These are phyloP conservation scores for Silurus glanis DNA, from an alignment of 2,113 vertebrate genomes.

Conservation along the genomic window DNA sequence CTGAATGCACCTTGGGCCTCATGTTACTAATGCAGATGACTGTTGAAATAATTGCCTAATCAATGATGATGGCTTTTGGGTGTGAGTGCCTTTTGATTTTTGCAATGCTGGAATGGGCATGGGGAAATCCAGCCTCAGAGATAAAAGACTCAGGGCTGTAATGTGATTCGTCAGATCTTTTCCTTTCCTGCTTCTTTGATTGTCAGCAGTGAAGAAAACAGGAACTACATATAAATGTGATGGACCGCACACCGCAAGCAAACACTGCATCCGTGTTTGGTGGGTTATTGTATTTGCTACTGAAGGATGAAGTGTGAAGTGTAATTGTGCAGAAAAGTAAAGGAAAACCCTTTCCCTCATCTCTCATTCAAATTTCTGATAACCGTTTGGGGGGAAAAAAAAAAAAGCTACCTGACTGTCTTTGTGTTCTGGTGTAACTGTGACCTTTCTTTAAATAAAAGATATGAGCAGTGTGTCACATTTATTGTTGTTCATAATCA, in stretches of 20 bases:
- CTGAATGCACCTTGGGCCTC: constrained; percentile 22
- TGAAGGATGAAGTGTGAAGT: constrained; percentile 6
- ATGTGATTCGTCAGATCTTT: constrained; percentile 29
- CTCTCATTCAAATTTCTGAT: constrained; percentile 44
- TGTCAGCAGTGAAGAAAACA: constrained; percentile 12
- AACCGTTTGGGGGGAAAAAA: constrained; percentile 19
- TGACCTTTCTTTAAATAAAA: constrained; percentile 56
- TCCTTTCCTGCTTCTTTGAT: constrained; percentile 11
- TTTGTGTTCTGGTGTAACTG: constrained; percentile 55
- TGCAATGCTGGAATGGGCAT: constrained; percentile 26
- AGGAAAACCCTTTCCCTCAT: constrained; percentile 18
- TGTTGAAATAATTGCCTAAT: constrained; percentile 42
- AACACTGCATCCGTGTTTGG: constrained; percentile 17
- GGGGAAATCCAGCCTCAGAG: constrained; percentile 42
- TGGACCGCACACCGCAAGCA: constrained; percentile 18
- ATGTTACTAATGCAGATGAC: constrained; percentile 33
- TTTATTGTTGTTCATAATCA: constrained; percentile 12
- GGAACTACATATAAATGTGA: not conserved
- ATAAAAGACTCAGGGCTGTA: constrained; percentile 48
- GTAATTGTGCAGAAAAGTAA: constrained; percentile 33
- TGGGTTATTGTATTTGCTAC: constrained; percentile 24
- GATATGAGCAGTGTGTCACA: constrained; percentile 51
- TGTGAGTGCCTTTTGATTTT: constrained; percentile 55
- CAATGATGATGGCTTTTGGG: constrained; percentile 34
- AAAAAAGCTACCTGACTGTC: constrained; percentile 49